Percentiles rank a stretch among this genome's conserved stretches.
Evolutionary conservation across 2,888 invertebrate genomes (phyloP).

Genomic region (Cataglyphis altisquamis): DNA sequence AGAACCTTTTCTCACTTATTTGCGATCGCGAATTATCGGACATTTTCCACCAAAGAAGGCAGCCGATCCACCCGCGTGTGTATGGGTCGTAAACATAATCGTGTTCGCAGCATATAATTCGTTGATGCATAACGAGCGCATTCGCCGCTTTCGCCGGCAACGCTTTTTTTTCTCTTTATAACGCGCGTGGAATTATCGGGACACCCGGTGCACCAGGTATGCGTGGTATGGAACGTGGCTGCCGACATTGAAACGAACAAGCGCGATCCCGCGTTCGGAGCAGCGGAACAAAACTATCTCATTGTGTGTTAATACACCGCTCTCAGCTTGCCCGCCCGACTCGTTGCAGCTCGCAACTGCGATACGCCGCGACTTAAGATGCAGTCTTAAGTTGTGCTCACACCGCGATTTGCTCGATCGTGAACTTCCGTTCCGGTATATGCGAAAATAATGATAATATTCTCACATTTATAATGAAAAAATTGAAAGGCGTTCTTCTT

Average conservation of each 20-base stretch:
- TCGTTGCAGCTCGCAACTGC: constrained; percentile 71
- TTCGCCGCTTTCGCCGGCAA: background rate
- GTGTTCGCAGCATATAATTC: constrained; percentile 29
- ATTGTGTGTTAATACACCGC: constrained; percentile 86
- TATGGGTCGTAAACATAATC: constrained; percentile 21
- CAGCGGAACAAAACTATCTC: constrained; percentile 86
- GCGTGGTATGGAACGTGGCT: constrained; percentile 79
- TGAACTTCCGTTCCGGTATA: background rate
- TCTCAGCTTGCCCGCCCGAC: constrained; percentile 63
- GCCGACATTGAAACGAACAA: constrained; percentile 76
- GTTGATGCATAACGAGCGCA: constrained; percentile 23
- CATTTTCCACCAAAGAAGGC: constrained; percentile 11
- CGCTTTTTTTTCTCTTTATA: background rate
- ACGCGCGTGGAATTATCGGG: constrained; percentile 55
- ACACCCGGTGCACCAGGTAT: constrained; percentile 77
- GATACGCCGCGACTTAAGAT: constrained; percentile 26
- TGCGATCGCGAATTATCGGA: constrained; percentile 12
- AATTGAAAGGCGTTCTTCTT: background rate
- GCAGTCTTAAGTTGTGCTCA: constrained; percentile 30
- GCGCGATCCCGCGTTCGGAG: constrained; percentile 68
- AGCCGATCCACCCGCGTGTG: background rate
- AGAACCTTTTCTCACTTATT: constrained; percentile 2
- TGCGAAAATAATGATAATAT: background rate
- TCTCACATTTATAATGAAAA: constrained; percentile 9
- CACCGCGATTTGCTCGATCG: constrained; percentile 44